These are phyloP conservation scores for Gadus chalcogrammus DNA, from an alignment of 2,113 vertebrate species.

Conservation along the genomic window DNA sequence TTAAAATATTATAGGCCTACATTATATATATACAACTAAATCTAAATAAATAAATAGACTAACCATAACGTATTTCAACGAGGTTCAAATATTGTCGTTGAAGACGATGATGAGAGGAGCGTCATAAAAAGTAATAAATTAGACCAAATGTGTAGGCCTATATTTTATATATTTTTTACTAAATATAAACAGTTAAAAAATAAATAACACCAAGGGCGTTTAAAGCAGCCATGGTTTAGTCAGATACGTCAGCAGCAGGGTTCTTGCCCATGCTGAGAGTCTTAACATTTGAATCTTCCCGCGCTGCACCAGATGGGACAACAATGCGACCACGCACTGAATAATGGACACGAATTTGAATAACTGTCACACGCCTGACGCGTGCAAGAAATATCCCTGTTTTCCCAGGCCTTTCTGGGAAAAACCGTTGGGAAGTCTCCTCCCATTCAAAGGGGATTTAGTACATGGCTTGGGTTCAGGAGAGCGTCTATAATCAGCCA, in stretches of 20 bases:
- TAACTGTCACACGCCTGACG: slow-evolving; percentile 77
- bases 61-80: no score
- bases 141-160: no score
- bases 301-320: slow-evolving; percentile 67
- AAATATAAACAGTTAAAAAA: neutral
- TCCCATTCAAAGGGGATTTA: slow-evolving; percentile 46
- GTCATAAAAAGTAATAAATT: no score
- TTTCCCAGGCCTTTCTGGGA: slow-evolving; percentile 46
- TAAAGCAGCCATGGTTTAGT: no score
- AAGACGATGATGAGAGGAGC: no score
- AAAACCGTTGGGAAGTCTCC: slow-evolving; percentile 58
- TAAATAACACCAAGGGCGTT: neutral
- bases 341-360: slow-evolving; percentile 74
- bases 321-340: slow-evolving; percentile 60
- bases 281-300: slow-evolving; percentile 59
- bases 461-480: slow-evolving; percentile 20
- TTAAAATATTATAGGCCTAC: neutral
- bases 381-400: slow-evolving; percentile 69
- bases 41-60: neutral
- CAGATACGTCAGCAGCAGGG: no score
- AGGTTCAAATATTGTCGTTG: no score
- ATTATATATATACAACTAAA: neutral
- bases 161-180: neutral
- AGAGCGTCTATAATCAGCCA: slow-evolving; percentile 35
- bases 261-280: neutral